phyloP scores from a whole-genome alignment of 2,888 invertebrate genomes.

The Phalera bucephala region DNA sequence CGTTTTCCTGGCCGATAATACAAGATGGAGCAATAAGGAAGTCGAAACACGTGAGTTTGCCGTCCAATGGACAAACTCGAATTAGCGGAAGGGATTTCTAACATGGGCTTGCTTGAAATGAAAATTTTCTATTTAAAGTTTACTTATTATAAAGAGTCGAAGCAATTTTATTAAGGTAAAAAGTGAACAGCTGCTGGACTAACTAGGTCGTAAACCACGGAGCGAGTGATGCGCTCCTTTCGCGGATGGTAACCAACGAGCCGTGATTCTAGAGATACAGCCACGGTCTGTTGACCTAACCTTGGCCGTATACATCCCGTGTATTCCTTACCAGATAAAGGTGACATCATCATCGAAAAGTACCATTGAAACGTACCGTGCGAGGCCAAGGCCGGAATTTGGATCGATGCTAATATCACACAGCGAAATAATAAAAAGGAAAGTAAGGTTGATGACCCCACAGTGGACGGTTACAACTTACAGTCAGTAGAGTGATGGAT shows the following conservation, averaged over 20 bases:
- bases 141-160: slow-evolving; percentile 39
- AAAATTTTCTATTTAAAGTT: slow-evolving; percentile 45
- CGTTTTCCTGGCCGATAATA: background rate
- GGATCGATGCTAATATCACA: slow-evolving; percentile 54
- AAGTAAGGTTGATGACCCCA: slow-evolving; percentile 69
- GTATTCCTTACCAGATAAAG: slow-evolving; percentile 55
- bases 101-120: background rate
- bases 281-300: slow-evolving; percentile 74
- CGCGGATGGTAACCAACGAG: slow-evolving; percentile 65
- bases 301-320: slow-evolving; percentile 70
- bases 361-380: slow-evolving; percentile 43
- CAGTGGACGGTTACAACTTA: slow-evolving; percentile 50
- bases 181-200: slow-evolving; percentile 59
- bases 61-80: background rate
- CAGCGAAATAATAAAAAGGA: slow-evolving; percentile 68
- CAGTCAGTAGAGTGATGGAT: slow-evolving; percentile 56
- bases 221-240: slow-evolving; percentile 55
- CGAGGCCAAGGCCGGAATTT: slow-evolving; percentile 63
- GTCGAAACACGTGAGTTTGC: background rate
- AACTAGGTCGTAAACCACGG: slow-evolving; percentile 65
- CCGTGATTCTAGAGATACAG: slow-evolving; percentile 62
- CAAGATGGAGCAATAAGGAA: no score
- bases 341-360: slow-evolving; percentile 69
- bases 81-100: background rate
- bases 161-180: slow-evolving; percentile 51